Conservation (phyloP, 2,888 invertebrate genomes). For the Falcaria lacertinaria region DNA sequence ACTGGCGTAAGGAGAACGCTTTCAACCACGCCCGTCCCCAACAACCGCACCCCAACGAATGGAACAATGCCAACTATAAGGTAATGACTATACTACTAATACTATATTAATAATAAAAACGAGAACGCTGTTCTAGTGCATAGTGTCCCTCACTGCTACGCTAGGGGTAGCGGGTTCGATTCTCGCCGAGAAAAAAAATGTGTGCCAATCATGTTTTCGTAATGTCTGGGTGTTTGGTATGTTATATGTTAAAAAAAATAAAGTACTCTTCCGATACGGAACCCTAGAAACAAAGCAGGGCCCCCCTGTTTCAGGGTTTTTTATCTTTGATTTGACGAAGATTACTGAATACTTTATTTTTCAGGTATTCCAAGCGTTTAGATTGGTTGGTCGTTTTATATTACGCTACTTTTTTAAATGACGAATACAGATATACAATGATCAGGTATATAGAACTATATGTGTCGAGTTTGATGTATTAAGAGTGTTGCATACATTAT, state of each 20-base stretch:
- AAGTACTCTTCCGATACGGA: no score
- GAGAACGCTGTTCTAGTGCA: no score
- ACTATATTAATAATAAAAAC: background rate
- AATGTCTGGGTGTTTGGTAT: no score
- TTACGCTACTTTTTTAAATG: conserved; percentile 29
- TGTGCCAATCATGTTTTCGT: no score
- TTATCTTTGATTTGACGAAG: no score
- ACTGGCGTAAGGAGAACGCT: conserved; percentile 55
- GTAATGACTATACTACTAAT: conserved; percentile 17
- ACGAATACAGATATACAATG: conserved; percentile 10
- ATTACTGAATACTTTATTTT: conserved; percentile 12
- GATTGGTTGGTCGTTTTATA: conserved; percentile 26
- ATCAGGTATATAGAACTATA: background rate
- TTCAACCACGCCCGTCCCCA: conserved; percentile 23
- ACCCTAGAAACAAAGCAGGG: no score
- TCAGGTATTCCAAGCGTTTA: conserved; percentile 28
- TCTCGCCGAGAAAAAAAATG: no score
- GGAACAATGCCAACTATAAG: conserved; percentile 48
- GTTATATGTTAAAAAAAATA: no score
- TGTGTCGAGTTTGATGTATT: no score
- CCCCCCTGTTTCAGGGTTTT: no score
- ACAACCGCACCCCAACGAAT: conserved; percentile 38
- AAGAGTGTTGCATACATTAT: conserved; percentile 1
- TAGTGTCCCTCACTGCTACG: no score
- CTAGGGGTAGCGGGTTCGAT: no score